Percentiles rank a stretch among this genome's conserved stretches.
Evolutionary conservation across 2,113 vertebrate genomes (phyloP).

Genomic region (Calidris pugnax): DNA sequence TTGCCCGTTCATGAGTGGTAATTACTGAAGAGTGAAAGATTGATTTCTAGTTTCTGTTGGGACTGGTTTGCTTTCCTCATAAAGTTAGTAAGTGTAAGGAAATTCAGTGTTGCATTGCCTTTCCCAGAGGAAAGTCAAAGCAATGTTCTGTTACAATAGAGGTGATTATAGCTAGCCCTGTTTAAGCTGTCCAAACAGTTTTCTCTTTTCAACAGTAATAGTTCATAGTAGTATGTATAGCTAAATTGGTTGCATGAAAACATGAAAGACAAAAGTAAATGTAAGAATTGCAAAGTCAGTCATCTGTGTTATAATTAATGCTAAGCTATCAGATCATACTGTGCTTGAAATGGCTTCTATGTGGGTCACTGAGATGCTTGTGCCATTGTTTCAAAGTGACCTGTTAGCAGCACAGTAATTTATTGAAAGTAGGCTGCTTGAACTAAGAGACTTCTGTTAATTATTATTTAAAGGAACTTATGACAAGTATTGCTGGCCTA

Average conservation of each 20-base stretch:
- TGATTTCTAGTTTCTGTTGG: slow-evolving; percentile 2
- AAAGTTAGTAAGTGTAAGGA: background rate
- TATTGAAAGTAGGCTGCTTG: slow-evolving; percentile 29
- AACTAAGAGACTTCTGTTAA: slow-evolving; percentile 53
- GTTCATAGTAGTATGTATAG: background rate
- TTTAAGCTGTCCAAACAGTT: background rate
- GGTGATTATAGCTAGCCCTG: background rate
- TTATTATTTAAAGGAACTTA: slow-evolving; percentile 39
- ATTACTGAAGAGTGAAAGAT: background rate
- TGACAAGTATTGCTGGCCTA: background rate
- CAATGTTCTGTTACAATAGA: background rate
- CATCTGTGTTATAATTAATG: background rate
- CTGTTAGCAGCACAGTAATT: background rate
- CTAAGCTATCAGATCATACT: background rate
- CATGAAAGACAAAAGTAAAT: background rate
- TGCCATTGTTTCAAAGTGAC: slow-evolving; percentile 20
- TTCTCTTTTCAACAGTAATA: background rate
- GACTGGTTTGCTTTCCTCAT: background rate
- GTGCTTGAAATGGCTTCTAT: background rate
- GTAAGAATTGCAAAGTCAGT: background rate
- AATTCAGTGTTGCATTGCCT: background rate
- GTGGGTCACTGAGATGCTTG: background rate
- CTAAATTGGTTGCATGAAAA: background rate
- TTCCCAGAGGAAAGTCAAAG: background rate
- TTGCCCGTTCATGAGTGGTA: background rate